Evolutionary conservation across 2,888 invertebrate genomes (phyloP).

Genomic region (Ectropis crepuscularia): DNA sequence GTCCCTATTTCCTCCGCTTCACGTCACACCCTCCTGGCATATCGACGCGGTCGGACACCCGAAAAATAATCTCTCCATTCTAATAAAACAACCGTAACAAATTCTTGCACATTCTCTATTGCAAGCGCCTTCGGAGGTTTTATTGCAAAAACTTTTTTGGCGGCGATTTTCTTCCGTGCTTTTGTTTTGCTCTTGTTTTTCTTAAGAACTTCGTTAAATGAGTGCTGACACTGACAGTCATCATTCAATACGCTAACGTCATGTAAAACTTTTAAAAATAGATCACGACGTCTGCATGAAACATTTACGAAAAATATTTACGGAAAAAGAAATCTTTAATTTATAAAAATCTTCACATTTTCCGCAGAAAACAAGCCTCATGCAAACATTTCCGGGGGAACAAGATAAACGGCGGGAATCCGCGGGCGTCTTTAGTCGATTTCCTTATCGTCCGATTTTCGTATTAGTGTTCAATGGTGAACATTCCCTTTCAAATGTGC

Average conservation of each 20-base stretch:
- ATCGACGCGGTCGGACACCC: slow-evolving; percentile 77
- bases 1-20: slow-evolving; percentile 70
- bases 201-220: slow-evolving; percentile 8
- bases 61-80: slow-evolving; percentile 73
- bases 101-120: slow-evolving; percentile 40
- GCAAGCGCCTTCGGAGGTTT: slow-evolving; percentile 17
- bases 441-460: slow-evolving; percentile 70
- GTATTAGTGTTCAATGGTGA: slow-evolving; percentile 67
- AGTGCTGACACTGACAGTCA: background rate
- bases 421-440: slow-evolving; percentile 58
- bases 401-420: slow-evolving; percentile 47
- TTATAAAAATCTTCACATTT: background rate
- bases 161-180: slow-evolving; percentile 12
- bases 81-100: slow-evolving; percentile 55
- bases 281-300: too few relatives aligned
- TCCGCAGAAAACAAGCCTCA: slow-evolving; percentile 11
- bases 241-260: background rate
- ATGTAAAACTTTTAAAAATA: too few relatives aligned
- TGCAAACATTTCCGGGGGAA: slow-evolving; percentile 36
- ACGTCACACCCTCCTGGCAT: slow-evolving; percentile 69
- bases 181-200: slow-evolving; percentile 22
- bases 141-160: slow-evolving; percentile 20
- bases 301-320: too few relatives aligned
- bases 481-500: slow-evolving; percentile 40
- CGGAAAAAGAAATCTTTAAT: background rate